phyloP scores from a whole-genome alignment of 1,140 invertebrate species.

The Saccostrea echinata region DNA sequence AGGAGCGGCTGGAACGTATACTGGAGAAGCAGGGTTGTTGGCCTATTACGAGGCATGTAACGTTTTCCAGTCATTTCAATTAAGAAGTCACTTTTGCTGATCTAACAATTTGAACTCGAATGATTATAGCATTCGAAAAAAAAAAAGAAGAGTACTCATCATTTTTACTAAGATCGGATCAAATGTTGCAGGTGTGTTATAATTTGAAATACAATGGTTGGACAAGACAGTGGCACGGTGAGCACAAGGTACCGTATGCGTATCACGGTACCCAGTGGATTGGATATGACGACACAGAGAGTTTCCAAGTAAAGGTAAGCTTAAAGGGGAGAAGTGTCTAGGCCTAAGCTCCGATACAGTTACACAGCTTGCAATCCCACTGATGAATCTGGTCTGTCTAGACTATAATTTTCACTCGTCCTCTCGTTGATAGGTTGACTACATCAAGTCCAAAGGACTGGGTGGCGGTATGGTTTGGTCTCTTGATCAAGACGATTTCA shows the following conservation, averaged over 20 bases:
- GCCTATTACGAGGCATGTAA: constrained; percentile 65
- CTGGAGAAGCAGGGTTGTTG: constrained; percentile 74
- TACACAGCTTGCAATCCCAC: not conserved
- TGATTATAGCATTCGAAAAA: not conserved
- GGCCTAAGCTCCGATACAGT: not conserved
- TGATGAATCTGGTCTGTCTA: not conserved
- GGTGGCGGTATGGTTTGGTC: constrained; percentile 98
- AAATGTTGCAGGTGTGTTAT: constrained; percentile 71
- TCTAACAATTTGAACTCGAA: not conserved
- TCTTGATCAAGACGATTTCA: constrained; percentile 97
- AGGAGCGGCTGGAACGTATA: constrained; percentile 82
- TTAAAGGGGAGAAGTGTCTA: not conserved
- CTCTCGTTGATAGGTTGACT: constrained; percentile 88
- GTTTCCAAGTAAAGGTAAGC: constrained; percentile 87
- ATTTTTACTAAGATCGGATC: not conserved
- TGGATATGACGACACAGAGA: constrained; percentile 91
- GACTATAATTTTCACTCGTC: not conserved
- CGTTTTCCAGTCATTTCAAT: not conserved
- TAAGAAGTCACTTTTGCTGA: not conserved
- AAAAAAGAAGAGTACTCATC: not conserved
- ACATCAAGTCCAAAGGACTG: constrained; percentile 93
- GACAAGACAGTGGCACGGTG: constrained; percentile 83
- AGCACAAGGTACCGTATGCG: constrained; percentile 89
- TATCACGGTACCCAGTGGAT: constrained; percentile 92
- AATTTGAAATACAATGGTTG: constrained; percentile 69